These are phyloP conservation scores for Athrips mouffetella DNA, from an alignment of 2,888 invertebrate species.

Conservation along the genomic window DNA sequence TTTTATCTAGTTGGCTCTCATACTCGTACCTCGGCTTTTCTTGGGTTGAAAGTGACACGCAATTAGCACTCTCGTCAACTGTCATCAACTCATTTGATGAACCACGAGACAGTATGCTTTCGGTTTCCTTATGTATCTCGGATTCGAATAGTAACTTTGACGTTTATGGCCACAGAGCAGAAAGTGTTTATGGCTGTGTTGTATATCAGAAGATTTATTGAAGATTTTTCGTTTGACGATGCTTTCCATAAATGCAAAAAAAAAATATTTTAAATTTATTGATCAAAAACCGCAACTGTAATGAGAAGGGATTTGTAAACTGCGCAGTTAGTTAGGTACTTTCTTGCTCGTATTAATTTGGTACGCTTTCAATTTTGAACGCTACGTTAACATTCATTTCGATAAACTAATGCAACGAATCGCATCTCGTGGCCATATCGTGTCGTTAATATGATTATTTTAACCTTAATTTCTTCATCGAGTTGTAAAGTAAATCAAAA, in stretches of 20 bases:
- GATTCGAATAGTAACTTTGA: background rate
- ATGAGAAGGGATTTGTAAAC: background rate
- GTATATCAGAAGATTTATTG: background rate
- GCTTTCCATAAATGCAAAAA: too few relatives aligned
- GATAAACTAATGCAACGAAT: too few relatives aligned
- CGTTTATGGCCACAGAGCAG: background rate
- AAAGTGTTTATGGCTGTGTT: background rate
- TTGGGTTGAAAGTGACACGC: conserved; percentile 44
- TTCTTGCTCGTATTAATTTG: background rate
- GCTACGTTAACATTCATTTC: background rate
- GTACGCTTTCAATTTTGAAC: background rate
- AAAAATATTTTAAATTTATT: too few relatives aligned
- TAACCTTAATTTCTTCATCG: too few relatives aligned
- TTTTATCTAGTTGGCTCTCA: background rate
- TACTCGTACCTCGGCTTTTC: conserved; percentile 37
- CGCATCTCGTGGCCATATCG: too few relatives aligned
- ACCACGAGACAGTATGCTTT: background rate
- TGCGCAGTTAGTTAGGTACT: background rate
- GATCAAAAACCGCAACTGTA: background rate
- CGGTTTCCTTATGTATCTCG: background rate
- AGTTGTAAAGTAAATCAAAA: too few relatives aligned
- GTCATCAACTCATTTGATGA: conserved; percentile 44
- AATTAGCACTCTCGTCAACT: conserved; percentile 66
- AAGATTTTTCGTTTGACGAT: too few relatives aligned
- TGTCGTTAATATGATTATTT: too few relatives aligned